A percentile compares a stretch with the other conserved stretches of the same genome.
Evolutionary conservation across 2,888 invertebrate species (phyloP).

Genomic region (Tenthredo livida): DNA sequence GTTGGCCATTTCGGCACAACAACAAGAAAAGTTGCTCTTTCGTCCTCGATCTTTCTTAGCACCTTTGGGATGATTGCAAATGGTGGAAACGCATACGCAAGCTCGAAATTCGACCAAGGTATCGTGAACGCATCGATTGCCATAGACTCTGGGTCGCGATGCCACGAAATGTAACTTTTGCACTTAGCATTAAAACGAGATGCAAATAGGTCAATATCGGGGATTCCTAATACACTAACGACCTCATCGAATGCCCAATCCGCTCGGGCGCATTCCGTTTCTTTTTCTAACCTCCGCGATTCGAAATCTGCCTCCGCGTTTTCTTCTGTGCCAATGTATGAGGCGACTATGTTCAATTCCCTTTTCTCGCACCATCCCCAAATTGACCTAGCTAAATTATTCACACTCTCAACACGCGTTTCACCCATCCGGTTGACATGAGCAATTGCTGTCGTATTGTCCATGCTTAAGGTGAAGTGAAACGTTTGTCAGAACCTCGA

Average conservation of each 20-base stretch:
- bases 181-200: conserved; percentile 2
- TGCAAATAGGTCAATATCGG: conserved; percentile 7
- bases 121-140: conserved; percentile 11
- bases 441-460: conserved; percentile 57
- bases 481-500: too few relatives aligned
- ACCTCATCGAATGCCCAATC: conserved; percentile 27
- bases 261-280: conserved; percentile 48
- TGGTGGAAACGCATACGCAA: conserved; percentile 5
- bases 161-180: background rate
- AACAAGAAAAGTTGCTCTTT: conserved; percentile 52
- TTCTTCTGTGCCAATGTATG: conserved; percentile 55
- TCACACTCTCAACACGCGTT: too few relatives aligned
- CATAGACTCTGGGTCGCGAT: conserved; percentile 10
- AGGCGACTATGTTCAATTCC: conserved; percentile 5
- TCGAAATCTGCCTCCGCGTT: conserved; percentile 55
- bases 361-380: conserved; percentile 27
- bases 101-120: background rate
- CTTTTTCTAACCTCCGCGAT: conserved; percentile 56
- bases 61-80: background rate
- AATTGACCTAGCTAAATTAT: background rate
- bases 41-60: conserved; percentile 53
- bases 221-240: background rate
- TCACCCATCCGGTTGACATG: conserved; percentile 57
- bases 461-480: conserved; percentile 54
- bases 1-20: conserved; percentile 55